These are phyloP conservation scores for Ciconia nigra DNA, from an alignment of 2,797 vertebrate genomes.

Conservation along the genomic window DNA sequence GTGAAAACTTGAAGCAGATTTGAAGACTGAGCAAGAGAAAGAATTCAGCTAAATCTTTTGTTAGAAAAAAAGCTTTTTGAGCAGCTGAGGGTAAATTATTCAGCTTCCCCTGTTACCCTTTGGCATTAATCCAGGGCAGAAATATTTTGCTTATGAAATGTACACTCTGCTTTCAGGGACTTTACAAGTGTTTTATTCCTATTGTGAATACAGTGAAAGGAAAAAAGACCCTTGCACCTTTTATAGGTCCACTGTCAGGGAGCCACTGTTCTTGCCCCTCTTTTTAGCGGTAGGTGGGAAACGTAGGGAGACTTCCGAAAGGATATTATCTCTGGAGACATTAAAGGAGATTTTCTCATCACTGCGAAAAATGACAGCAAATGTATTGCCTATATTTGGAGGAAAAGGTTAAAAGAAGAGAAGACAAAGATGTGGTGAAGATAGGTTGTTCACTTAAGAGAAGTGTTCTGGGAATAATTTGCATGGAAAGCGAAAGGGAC, in stretches of 20 bases:
- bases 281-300: not conserved
- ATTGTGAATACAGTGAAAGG: not conserved
- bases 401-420: conserved; percentile 7
- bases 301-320: not conserved
- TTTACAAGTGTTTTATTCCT: not conserved
- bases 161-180: not conserved
- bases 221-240: not conserved
- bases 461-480: not conserved
- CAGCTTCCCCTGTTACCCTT: not conserved
- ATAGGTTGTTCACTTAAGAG: not conserved
- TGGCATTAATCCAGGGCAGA: not conserved
- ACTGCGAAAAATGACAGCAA: not conserved
- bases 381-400: not conserved
- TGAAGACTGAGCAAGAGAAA: not conserved
- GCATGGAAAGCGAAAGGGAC: not conserved
- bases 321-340: not conserved
- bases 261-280: not conserved
- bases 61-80: not conserved
- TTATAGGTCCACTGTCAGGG: not conserved
- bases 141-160: not conserved
- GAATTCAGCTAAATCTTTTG: not conserved
- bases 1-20: not conserved
- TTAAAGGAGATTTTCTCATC: not conserved
- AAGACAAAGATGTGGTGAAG: not conserved
- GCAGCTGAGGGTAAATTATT: not conserved